Percentiles rank a stretch among this genome's conserved stretches.
Evolutionary conservation across 2,113 vertebrate species (phyloP).

Genomic region (Phrynocephalus versicolor): DNA sequence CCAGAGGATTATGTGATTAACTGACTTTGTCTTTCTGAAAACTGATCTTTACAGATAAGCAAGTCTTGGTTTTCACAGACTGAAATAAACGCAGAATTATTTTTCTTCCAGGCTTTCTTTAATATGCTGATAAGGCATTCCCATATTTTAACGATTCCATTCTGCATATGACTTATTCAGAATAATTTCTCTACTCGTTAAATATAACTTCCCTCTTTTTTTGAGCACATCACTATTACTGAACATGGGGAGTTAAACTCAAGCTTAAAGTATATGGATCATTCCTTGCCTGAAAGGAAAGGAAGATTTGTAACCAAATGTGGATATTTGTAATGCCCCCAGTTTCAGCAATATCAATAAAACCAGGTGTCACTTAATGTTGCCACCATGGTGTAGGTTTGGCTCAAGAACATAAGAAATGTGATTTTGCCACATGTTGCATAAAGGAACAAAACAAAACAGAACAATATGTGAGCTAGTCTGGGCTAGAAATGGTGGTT

Average conservation of each 20-base stretch:
- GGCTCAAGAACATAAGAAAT: neutral
- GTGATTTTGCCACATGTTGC: neutral
- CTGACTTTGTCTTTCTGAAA: conserved; percentile 44
- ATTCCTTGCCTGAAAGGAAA: neutral
- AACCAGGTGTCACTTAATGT: neutral
- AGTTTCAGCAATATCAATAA: neutral
- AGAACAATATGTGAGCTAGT: too few relatives aligned
- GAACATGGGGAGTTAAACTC: neutral
- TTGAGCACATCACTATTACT: neutral
- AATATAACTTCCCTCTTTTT: neutral
- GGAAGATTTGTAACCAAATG: neutral
- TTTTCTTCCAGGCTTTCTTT: neutral
- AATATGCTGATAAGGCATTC: neutral
- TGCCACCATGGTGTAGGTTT: neutral
- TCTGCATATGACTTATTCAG: neutral
- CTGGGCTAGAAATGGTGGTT: too few relatives aligned
- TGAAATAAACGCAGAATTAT: neutral
- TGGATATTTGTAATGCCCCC: too few relatives aligned
- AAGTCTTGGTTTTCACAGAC: neutral
- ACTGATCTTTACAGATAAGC: conserved; percentile 30
- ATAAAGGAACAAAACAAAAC: neutral
- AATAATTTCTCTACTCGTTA: neutral
- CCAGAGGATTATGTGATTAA: conserved; percentile 45
- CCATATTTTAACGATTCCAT: neutral
- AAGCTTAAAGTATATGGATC: neutral